A percentile compares a stretch with the other conserved stretches of the same genome.
phyloP scores from a whole-genome alignment of 2,113 vertebrate species.

The Cebus imitator region DNA sequence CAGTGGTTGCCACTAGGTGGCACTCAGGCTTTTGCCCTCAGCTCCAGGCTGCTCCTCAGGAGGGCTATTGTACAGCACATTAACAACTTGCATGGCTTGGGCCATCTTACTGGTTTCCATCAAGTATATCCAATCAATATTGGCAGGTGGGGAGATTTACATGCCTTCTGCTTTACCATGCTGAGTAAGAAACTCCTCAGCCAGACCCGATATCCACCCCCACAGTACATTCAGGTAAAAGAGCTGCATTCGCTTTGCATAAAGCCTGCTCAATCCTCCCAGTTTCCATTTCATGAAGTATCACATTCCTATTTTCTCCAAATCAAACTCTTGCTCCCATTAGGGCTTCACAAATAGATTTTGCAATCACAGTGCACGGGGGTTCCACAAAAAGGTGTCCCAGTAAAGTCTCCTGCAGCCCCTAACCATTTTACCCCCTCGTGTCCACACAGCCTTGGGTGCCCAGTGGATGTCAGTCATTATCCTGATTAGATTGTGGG shows the following conservation, averaged over 20 bases:
- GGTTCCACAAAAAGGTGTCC: background rate
- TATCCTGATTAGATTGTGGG: background rate
- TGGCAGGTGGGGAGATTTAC: background rate
- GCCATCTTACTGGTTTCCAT: background rate
- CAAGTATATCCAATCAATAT: background rate
- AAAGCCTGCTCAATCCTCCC: background rate
- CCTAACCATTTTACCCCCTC: background rate
- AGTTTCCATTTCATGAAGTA: background rate
- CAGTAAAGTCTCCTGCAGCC: background rate
- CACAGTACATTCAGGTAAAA: background rate
- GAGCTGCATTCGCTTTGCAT: background rate
- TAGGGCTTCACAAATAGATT: background rate
- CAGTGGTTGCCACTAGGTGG: slow-evolving; percentile 15
- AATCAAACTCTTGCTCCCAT: no score
- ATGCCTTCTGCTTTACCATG: background rate
- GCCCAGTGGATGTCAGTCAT: background rate
- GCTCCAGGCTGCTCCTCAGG: rapidly evolving
- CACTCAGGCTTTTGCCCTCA: background rate
- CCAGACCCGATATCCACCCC: background rate
- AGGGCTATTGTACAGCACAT: background rate
- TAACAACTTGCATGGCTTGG: background rate
- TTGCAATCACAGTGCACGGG: background rate
- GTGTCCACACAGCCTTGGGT: background rate
- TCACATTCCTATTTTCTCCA: background rate
- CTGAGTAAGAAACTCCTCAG: background rate